These are phyloP conservation scores for Heliconius erato DNA, from an alignment of 2,888 invertebrate species.

Conservation along the genomic window DNA sequence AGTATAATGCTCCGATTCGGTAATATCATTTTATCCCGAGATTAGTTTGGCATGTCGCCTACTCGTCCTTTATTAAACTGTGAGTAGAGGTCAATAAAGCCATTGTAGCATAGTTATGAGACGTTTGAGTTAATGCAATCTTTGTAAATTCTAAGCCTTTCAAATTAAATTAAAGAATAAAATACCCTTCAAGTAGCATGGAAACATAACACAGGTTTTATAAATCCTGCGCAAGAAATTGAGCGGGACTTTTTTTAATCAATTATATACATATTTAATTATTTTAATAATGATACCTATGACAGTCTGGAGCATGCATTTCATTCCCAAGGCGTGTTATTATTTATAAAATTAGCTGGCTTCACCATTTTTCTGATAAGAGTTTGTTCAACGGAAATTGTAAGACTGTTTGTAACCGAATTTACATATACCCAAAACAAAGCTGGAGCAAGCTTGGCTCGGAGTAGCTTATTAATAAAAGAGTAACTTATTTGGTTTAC, in stretches of 20 bases:
- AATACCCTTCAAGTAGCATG: no score
- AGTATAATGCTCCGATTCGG: not conserved
- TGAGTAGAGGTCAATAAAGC: conserved; percentile 37
- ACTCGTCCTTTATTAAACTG: conserved; percentile 51
- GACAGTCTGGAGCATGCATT: no score
- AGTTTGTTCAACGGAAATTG: conserved; percentile 31
- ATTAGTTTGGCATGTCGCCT: conserved; percentile 51
- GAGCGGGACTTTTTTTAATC: no score
- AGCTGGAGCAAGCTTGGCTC: conserved; percentile 37
- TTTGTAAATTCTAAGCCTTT: not conserved
- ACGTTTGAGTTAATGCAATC: not conserved
- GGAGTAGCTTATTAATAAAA: conserved; percentile 35
- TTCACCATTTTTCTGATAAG: conserved; percentile 20
- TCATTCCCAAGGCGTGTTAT: no score
- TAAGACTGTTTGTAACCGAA: conserved; percentile 42
- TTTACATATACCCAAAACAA: conserved; percentile 44
- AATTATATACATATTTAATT: no score
- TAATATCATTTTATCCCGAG: conserved; percentile 47
- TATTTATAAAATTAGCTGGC: not conserved
- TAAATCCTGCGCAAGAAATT: no score
- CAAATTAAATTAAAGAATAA: no score
- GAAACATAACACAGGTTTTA: no score
- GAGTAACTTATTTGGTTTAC: conserved; percentile 44
- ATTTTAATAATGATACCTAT: no score
- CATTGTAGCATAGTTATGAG: not conserved